Conservation (phyloP, 2,888 invertebrate species). For the Elysia crispata region DNA sequence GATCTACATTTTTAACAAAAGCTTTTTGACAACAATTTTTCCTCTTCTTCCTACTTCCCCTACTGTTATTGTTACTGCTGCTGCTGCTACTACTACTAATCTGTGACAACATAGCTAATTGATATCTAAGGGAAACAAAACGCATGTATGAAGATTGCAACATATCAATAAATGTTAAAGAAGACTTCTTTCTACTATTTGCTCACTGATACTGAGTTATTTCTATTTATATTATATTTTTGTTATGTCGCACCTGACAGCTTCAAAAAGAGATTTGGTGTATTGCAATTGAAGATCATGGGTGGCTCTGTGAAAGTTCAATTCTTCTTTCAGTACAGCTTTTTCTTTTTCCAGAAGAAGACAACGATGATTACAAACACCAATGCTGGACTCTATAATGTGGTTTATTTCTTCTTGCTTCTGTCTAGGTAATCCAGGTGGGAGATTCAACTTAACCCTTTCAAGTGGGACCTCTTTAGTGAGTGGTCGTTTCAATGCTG, state of each 20-base stretch:
- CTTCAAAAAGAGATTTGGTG: conserved; percentile 64
- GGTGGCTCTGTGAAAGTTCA: conserved; percentile 69
- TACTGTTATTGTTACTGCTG: no score
- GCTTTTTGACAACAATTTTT: no score
- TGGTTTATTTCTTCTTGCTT: conserved; percentile 59
- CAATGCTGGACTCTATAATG: conserved; percentile 63
- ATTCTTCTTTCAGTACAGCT: conserved; percentile 61
- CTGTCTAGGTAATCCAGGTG: conserved; percentile 58
- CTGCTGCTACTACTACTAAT: no score
- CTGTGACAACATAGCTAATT: no score
- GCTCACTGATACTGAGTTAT: background rate
- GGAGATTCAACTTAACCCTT: conserved; percentile 61
- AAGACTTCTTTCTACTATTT: no score
- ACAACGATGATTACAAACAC: conserved; percentile 64
- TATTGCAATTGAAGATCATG: conserved; percentile 69
- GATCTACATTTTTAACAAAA: no score
- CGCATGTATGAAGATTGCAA: no score
- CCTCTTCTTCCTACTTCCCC: no score
- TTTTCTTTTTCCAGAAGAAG: conserved; percentile 66
- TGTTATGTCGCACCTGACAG: conserved; percentile 60
- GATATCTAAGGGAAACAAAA: no score
- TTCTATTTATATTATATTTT: background rate
- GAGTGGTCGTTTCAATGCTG: conserved; percentile 63
- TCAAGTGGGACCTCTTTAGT: conserved; percentile 66
- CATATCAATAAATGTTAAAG: no score